Conservation (phyloP, 92 coral and sea anemone genomes). For the Porites evermanni region DNA sequence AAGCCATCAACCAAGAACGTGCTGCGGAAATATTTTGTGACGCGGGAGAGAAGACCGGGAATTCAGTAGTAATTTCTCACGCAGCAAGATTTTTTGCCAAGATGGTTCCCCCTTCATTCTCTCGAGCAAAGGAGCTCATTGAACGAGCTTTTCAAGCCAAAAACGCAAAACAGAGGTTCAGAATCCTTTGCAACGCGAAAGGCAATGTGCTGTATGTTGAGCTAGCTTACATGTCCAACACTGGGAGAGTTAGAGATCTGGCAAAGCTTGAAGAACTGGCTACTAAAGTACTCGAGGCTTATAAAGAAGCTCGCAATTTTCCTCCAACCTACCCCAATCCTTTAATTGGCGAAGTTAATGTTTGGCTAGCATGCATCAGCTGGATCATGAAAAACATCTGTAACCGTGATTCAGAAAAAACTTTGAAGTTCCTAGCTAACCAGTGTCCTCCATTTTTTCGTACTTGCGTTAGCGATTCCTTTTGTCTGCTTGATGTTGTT, state of each 20-base stretch:
- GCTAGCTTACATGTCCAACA: constrained; percentile 30
- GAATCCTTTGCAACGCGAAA: constrained; percentile 67
- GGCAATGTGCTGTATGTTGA: constrained; percentile 69
- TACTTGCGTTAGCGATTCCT: constrained; percentile 80
- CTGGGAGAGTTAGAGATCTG: constrained; percentile 42
- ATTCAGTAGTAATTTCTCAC: constrained; percentile 64
- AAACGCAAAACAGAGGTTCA: constrained; percentile 42
- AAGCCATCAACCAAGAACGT: constrained; percentile 19
- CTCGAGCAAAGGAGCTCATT: constrained; percentile 71
- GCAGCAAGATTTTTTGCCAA: constrained; percentile 89
- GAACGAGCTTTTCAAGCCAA: constrained; percentile 60
- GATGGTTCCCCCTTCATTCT: constrained; percentile 64
- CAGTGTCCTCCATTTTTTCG: constrained; percentile 78
- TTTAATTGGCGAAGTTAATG: constrained; percentile 85
- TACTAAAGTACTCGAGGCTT: constrained; percentile 59
- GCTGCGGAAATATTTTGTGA: constrained; percentile 75
- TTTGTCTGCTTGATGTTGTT: constrained; percentile 76
- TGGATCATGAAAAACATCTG: constrained; percentile 79
- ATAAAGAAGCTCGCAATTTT: constrained; percentile 68
- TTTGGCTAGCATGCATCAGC: constrained; percentile 81
- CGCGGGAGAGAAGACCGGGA: constrained; percentile 76
- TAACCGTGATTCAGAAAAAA: constrained; percentile 62
- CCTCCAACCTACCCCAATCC: constrained; percentile 88
- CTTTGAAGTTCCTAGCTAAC: constrained; percentile 63
- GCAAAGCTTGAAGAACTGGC: constrained; percentile 60